These are phyloP conservation scores for Calyptommatus sinebrachiatus DNA, from an alignment of 2,113 vertebrate genomes.

Conservation along the genomic window DNA sequence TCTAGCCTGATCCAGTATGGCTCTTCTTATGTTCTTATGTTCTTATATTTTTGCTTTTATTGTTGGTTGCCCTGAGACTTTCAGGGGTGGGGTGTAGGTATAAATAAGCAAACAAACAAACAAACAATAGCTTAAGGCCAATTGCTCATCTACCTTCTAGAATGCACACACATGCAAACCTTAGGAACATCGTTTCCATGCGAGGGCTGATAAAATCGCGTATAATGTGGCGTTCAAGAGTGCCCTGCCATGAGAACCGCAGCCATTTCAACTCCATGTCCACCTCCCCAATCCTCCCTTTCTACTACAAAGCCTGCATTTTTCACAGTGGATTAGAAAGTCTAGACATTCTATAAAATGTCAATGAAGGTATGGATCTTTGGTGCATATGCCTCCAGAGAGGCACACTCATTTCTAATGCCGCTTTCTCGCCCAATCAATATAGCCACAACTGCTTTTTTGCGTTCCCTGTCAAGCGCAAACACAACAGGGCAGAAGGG, in stretches of 20 bases:
- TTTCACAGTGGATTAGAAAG: constrained; percentile 70
- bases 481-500: constrained; percentile 33
- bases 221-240: constrained; percentile 37
- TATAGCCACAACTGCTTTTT: constrained; percentile 59
- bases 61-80: too few relatives aligned
- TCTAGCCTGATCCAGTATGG: too few relatives aligned
- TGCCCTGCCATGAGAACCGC: not conserved
- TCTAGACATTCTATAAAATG: constrained; percentile 70
- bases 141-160: constrained; percentile 48
- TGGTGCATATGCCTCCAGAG: constrained; percentile 57
- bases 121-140: constrained; percentile 43
- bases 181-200: constrained; percentile 36
- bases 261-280: not conserved
- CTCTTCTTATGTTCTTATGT: too few relatives aligned
- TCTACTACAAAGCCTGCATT: constrained; percentile 58
- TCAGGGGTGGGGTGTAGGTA: too few relatives aligned
- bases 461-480: constrained; percentile 49
- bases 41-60: too few relatives aligned
- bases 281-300: constrained; percentile 23
- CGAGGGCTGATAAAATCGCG: constrained; percentile 25
- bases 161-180: constrained; percentile 19
- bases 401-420: constrained; percentile 51
- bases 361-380: constrained; percentile 68
- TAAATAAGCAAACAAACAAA: too few relatives aligned
- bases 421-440: constrained; percentile 59